Percentiles rank a stretch among this genome's conserved stretches.
Evolutionary conservation across 2,888 invertebrate species (phyloP).

Genomic region (Monoplex corrugatus): DNA sequence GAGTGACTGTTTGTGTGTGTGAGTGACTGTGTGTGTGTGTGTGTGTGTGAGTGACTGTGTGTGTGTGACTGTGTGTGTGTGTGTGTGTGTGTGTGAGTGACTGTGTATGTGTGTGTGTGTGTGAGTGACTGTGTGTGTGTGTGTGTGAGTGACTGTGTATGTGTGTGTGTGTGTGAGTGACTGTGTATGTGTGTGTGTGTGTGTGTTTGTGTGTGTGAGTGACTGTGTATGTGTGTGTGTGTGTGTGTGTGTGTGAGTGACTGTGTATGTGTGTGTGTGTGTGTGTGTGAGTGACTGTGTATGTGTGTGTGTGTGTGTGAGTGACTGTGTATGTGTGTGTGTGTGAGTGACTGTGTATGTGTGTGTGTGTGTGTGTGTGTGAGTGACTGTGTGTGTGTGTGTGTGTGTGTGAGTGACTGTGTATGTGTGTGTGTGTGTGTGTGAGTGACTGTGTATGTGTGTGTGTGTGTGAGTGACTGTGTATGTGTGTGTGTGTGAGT

Average conservation of each 20-base stretch:
- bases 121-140: slow-evolving; percentile 74
- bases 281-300: background rate
- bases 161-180: background rate
- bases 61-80: background rate
- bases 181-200: background rate
- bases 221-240: background rate
- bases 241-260: background rate
- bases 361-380: too few relatives aligned
- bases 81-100: background rate
- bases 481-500: too few relatives aligned
- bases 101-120: background rate
- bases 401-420: too few relatives aligned
- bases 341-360: too few relatives aligned
- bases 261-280: background rate
- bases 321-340: background rate
- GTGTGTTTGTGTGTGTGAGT: background rate
- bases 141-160: background rate
- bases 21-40: background rate
- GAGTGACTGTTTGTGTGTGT: background rate
- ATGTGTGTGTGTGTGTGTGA: background rate
- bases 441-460: background rate
- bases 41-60: background rate
- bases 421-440: background rate
- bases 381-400: too few relatives aligned
- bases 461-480: too few relatives aligned